phyloP scores from a whole-genome alignment of 2,888 invertebrate species.

The Poecilobothrus nobilitatus region DNA sequence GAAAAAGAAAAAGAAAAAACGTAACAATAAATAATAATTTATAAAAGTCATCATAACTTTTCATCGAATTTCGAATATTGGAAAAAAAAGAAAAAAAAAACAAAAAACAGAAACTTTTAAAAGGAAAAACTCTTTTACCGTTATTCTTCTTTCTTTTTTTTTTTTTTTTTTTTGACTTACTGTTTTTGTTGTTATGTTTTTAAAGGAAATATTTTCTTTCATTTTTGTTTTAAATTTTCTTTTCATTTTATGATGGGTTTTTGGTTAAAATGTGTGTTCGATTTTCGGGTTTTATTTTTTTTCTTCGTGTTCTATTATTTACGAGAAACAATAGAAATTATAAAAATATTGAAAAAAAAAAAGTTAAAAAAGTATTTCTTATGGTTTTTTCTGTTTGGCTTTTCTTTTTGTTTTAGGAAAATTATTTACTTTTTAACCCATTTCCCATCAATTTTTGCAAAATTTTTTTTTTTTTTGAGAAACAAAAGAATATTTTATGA shows the following conservation, averaged over 20 bases:
- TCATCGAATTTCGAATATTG: not conserved
- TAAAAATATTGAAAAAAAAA: not conserved
- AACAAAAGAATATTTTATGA: no score
- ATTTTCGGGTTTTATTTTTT: not conserved
- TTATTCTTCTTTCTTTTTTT: no score
- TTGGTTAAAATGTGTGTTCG: not conserved
- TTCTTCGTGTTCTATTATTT: not conserved
- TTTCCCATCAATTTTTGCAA: not conserved
- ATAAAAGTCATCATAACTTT: constrained; percentile 3
- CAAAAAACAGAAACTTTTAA: not conserved
- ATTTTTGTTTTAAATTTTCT: not conserved
- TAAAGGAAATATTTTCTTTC: not conserved
- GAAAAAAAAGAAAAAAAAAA: not conserved
- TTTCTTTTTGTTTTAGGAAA: not conserved
- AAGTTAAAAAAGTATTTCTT: not conserved
- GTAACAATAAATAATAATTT: constrained; percentile 1
- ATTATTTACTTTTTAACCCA: constrained; percentile 4
- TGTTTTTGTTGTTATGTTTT: no score
- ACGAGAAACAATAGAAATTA: not conserved
- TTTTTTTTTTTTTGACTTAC: no score
- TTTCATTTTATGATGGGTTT: not conserved
- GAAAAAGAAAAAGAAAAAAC: not conserved
- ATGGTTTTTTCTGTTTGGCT: no score
- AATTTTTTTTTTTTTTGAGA: no score
- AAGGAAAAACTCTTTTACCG: not conserved